These are phyloP conservation scores for Hyles vespertilio DNA, from an alignment of 1,140 invertebrate genomes.

Conservation along the genomic window DNA sequence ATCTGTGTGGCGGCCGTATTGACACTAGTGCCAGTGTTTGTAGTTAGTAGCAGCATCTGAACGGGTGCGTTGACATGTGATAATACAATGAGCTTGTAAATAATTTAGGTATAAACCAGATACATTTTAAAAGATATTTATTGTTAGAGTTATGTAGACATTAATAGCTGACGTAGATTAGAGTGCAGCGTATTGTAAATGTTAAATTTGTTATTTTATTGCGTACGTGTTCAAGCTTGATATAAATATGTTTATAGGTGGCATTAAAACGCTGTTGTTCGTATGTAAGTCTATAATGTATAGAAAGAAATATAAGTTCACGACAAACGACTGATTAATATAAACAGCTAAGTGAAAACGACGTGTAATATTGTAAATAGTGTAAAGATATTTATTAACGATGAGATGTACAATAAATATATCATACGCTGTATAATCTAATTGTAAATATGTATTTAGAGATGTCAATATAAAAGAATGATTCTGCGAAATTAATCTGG, in stretches of 20 bases:
- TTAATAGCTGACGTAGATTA: constrained; percentile 3
- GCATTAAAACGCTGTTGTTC: constrained; percentile 6
- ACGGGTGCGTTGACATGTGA: constrained; percentile 65
- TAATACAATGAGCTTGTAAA: constrained; percentile 72
- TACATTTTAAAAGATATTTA: constrained; percentile 48
- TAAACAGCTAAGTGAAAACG: constrained; percentile 31
- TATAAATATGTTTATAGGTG: constrained; percentile 18
- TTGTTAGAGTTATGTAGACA: constrained; percentile 34
- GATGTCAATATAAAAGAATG: constrained; percentile 33
- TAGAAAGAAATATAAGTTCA: constrained; percentile 4
- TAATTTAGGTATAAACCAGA: constrained; percentile 50
- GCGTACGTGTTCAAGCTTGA: constrained; percentile 43
- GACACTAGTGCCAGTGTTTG: constrained; percentile 47
- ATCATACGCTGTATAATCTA: constrained; percentile 26
- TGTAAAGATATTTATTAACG: constrained; percentile 55
- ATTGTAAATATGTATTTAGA: constrained; percentile 55
- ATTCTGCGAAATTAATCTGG: constrained; percentile 29
- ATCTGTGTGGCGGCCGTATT: constrained; percentile 87
- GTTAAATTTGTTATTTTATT: constrained; percentile 38
- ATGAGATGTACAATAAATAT: constrained; percentile 32
- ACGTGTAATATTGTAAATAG: constrained; percentile 49
- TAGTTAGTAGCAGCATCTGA: constrained; percentile 35
- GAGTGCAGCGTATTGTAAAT: constrained; percentile 23
- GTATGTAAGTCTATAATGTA: constrained; percentile 12
- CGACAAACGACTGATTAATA: constrained; percentile 54